Evolutionary conservation across 2,888 invertebrate species (phyloP).

Genomic region (Trachelus iudaicus): DNA sequence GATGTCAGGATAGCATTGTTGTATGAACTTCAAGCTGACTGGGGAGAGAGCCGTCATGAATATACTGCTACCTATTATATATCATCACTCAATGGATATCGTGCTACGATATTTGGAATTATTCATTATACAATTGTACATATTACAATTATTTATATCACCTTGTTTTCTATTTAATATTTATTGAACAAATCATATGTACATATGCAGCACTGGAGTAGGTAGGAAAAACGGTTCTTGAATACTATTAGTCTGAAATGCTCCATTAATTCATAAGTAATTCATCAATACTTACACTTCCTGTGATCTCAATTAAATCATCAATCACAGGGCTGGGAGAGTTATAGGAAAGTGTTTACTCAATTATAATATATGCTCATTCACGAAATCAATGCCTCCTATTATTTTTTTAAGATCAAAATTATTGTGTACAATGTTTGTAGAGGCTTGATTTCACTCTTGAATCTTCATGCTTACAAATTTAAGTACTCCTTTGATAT

Average conservation of each 20-base stretch:
- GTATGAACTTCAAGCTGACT: not conserved
- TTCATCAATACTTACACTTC: not conserved
- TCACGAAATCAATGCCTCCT: not conserved
- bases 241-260: not conserved
- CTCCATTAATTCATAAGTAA: not conserved
- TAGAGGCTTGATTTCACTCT: not conserved
- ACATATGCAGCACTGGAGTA: constrained; percentile 10
- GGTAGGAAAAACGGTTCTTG: constrained; percentile 1
- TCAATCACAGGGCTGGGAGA: not conserved
- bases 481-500: not conserved
- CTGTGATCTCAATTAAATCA: not conserved
- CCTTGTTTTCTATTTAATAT: constrained; percentile 44
- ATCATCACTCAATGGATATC: constrained; percentile 4
- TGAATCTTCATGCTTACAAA: not conserved
- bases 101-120: constrained; percentile 27
- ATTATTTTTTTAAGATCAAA: not conserved
- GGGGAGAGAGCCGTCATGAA: not conserved
- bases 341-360: not conserved
- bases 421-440: not conserved
- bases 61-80: not conserved
- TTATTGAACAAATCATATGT: constrained; percentile 31
- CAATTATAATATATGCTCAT: not conserved
- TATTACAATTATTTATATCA: constrained; percentile 34
- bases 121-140: constrained; percentile 37
- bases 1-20: not conserved